phyloP scores from a whole-genome alignment of 2,113 vertebrate genomes.

The Poeciliopsis occidentalis region DNA sequence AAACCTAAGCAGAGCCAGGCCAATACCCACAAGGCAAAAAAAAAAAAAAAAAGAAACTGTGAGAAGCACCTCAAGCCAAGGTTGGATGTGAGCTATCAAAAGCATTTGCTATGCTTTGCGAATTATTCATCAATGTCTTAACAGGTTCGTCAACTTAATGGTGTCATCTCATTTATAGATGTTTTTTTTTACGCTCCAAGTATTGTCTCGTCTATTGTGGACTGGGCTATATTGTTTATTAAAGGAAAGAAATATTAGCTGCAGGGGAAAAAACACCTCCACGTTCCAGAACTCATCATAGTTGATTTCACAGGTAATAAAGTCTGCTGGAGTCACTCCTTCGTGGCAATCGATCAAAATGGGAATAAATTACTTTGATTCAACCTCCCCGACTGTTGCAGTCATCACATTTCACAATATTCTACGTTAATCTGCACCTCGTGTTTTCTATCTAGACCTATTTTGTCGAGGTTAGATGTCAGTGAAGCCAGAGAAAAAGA shows the following conservation, averaged over 20 bases:
- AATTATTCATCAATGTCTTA: slow-evolving; percentile 17
- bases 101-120: slow-evolving; percentile 5
- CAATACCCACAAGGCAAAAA: slow-evolving; percentile 21
- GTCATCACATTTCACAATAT: slow-evolving; percentile 43
- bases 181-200: background rate
- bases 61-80: slow-evolving; percentile 46
- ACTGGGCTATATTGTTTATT: slow-evolving; percentile 44
- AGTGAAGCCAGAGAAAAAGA: slow-evolving; percentile 16
- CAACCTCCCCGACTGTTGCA: slow-evolving; percentile 25
- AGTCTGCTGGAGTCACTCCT: slow-evolving; percentile 50
- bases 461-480: slow-evolving; percentile 18
- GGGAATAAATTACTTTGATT: slow-evolving; percentile 54
- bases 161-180: background rate
- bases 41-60: slow-evolving; percentile 3
- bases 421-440: slow-evolving; percentile 20
- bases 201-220: slow-evolving; percentile 22
- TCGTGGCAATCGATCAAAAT: slow-evolving; percentile 62
- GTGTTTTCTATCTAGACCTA: slow-evolving; percentile 42
- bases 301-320: slow-evolving; percentile 73
- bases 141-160: slow-evolving; percentile 44
- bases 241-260: slow-evolving; percentile 51
- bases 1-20: slow-evolving; percentile 23
- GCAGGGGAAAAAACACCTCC: slow-evolving; percentile 20
- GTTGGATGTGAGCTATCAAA: slow-evolving; percentile 45
- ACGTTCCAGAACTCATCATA: slow-evolving; percentile 66